Conservation (phyloP, 2,888 invertebrate species). For the Drosophila meridionalis region DNA sequence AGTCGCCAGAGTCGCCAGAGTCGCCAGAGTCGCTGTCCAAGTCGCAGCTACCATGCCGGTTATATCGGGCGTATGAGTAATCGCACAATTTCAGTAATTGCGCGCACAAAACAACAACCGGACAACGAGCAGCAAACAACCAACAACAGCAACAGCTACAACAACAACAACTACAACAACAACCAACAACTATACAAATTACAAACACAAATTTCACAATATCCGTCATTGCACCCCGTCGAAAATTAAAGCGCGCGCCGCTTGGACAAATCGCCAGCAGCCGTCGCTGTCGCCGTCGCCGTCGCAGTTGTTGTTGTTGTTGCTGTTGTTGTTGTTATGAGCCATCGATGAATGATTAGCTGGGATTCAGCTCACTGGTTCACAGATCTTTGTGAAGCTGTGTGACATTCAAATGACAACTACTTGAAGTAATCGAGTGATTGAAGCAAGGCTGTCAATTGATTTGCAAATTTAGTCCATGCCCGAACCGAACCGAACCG, state of each 20-base stretch:
- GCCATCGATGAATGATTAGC: constrained; percentile 53
- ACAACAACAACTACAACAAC: constrained; percentile 19
- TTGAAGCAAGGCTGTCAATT: constrained; percentile 9
- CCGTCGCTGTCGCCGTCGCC: constrained; percentile 15
- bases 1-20: constrained; percentile 7
- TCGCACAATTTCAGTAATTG: constrained; percentile 80
- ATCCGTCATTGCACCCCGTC: constrained; percentile 79
- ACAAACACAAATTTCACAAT: constrained; percentile 78
- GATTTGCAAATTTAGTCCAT: not conserved
- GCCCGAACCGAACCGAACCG: not conserved
- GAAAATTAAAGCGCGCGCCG: constrained; percentile 68
- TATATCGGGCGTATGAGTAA: constrained; percentile 80
- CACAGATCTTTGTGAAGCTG: constrained; percentile 28
- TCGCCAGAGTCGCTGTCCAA: constrained; percentile 25
- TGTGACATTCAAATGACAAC: constrained; percentile 20
- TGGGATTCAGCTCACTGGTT: constrained; percentile 56
- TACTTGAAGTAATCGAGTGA: constrained; percentile 9
- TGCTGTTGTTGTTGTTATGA: constrained; percentile 10
- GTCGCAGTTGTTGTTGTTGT: not conserved
- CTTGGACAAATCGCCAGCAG: constrained; percentile 69
- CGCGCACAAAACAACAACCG: constrained; percentile 57
- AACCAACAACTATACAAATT: constrained; percentile 63
- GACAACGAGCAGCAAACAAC: constrained; percentile 38
- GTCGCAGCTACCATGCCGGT: constrained; percentile 70
- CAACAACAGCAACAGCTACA: constrained; percentile 10